Base-by-base conservation (phyloP, 1,140 invertebrate species). In the Musca domestica region DNA sequence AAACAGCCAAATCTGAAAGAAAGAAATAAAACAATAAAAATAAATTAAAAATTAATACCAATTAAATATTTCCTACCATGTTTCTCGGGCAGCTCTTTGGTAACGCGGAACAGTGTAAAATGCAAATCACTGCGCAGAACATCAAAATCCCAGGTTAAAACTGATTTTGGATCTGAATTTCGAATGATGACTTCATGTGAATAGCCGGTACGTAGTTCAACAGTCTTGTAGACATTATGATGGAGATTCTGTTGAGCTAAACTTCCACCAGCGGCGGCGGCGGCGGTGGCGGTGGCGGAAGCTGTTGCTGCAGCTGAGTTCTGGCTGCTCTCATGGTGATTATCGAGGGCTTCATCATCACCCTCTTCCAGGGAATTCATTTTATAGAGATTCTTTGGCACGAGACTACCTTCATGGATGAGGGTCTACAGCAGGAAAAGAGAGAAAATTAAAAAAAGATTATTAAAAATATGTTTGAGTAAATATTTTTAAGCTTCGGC, bases 131-230 rank as follows among this genome's bases (percentile, higher is more conserved):
- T 92, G 54, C 94, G 89, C 81, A 96, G 87, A 9, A 98, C 92
- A 84, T 98, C 96, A 86, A 98, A 98, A 83, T 98, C 96, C 95
- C 95, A 98, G 17, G 95, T 98, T 14, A 98, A 87, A 64, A 98
- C 94, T 79, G 91, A 92, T 63, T 94, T 92, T 48, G 89, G 88
- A 82, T 96, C 93, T 49, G 90, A 87, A 69, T 94, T 94, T 54
- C 87, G 84, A 46, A 98, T 89, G 49, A 94, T 84, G 61, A 95
- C 90, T 78, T 96, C 93, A 84, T 96, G 92, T 46, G 90, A 88
- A 84, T 93, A 86, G 47, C 85, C 85, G 10, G 85, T 81, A 52
- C 83, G 82, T 0, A 87, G 72, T 67, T 84, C 85, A 14, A 87
- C 83, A n/a, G 83, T 84, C 67, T 86, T 85, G 71, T 87, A 87